Evolutionary conservation across 2,113 vertebrate genomes (phyloP), one percentile per base, ranked within the genome.

Genomic region (Suncus etruscus): DNA sequence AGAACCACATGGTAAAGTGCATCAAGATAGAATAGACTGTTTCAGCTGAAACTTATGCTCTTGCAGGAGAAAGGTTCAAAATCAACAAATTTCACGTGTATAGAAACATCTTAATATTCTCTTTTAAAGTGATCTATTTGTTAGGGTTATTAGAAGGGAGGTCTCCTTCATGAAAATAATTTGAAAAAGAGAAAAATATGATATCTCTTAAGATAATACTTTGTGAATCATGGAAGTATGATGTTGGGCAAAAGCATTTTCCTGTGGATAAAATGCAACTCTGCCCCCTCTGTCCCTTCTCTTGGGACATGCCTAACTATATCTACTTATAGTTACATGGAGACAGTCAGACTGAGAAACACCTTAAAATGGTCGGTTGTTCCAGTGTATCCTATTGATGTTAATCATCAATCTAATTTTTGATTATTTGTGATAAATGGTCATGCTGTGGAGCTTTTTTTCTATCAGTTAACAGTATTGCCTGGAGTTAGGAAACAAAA

Each of bases 401-500:
- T 51, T 91, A 77, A 90, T 77, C 69, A 50, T 86, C 51, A 24
- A 61, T 31, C 51, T 6, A 63, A 82, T 69, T 74, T 74, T 47
- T 73, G 31, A 68, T 87, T 61, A 82, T 69, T 78, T 61, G 32
- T 88, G 63, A 83, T 91, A 87, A 90, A 25, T 29, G 76, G 7
- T 73, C 82, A 93, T 94, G 86, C 3, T 20, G 25, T 79, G 27
- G 14, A 77, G 39, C 16, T 47, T 78, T 45, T 79, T 65, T 65
- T 58, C 11, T 4, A 27, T 65, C 63, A 25, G 48, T 79, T 81
- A 82, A 73, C 45, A 86, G 32, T 82, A 22, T 95, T 96, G 83
- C 87, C 93, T 93, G 79, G 77, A 96, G 70, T 92, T 86, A 86
- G 79, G 86, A 69, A 87, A 74, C 61, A 51, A 91, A 70, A 58